These are phyloP conservation scores for Tokudaia tokunoshimensis DNA, from an alignment of 2,797 vertebrate species.

Conservation along the genomic window DNA sequence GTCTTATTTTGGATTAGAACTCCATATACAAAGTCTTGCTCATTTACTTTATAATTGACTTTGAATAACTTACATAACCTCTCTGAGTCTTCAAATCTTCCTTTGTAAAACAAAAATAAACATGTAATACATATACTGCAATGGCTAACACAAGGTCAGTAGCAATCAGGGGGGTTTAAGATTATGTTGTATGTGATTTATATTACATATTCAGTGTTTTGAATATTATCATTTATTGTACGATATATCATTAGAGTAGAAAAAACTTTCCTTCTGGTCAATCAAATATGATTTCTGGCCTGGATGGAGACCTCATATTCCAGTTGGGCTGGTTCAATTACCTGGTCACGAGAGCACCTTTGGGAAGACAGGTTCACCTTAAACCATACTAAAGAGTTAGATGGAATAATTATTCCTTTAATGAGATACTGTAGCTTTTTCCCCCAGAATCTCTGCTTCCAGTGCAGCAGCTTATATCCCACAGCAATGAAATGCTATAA, in stretches of 20 bases:
- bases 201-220: neutral
- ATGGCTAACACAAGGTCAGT: neutral
- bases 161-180: neutral
- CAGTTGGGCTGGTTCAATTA: neutral
- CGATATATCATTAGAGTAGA: neutral
- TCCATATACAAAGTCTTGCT: neutral
- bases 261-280: neutral
- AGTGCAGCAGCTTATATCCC: neutral
- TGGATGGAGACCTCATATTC: neutral
- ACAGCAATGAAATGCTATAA: neutral
- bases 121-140: neutral
- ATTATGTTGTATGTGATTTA: neutral
- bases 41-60: neutral
- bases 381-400: neutral
- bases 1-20: neutral
- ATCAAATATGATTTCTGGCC: neutral
- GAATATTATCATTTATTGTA: neutral
- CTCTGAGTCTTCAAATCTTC: neutral
- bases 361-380: neutral
- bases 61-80: neutral
- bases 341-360: neutral
- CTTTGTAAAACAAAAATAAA: neutral
- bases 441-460: neutral
- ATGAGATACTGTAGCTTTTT: neutral
- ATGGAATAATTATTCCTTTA: neutral